phyloP scores from a whole-genome alignment of 2,113 vertebrate species.

The Oryzias curvinotus region DNA sequence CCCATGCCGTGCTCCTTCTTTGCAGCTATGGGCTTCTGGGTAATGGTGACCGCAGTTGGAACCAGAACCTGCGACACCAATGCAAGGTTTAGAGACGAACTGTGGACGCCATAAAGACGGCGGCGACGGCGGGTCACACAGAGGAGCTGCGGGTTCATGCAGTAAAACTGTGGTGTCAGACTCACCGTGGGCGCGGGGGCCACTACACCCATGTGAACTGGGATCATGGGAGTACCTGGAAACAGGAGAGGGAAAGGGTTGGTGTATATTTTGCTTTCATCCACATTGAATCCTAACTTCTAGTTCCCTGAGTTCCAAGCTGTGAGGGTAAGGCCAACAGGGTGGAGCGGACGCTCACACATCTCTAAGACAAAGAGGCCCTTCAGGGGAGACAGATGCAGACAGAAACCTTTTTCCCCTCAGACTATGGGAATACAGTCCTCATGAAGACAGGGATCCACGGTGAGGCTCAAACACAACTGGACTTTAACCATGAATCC shows the following conservation, averaged over 20 bases:
- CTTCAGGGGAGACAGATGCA: too few relatives aligned
- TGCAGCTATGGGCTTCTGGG: constrained; percentile 85
- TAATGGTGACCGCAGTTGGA: constrained; percentile 87
- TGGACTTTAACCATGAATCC: too few relatives aligned
- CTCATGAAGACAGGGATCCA: too few relatives aligned
- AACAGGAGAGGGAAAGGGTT: background rate
- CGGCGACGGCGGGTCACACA: background rate
- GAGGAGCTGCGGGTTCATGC: background rate
- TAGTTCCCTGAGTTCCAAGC: too few relatives aligned
- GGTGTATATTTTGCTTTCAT: background rate
- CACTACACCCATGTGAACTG: constrained; percentile 98
- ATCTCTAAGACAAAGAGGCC: too few relatives aligned
- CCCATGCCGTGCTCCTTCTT: constrained; percentile 84
- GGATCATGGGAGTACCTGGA: constrained; percentile 96
- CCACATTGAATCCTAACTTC: background rate
- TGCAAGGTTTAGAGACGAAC: background rate
- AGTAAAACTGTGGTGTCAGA: constrained; percentile 15
- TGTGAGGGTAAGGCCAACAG: too few relatives aligned
- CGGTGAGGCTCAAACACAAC: too few relatives aligned
- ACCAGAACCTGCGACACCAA: constrained; percentile 80
- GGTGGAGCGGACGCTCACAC: too few relatives aligned
- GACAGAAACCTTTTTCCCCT: too few relatives aligned
- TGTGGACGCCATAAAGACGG: background rate
- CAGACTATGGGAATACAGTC: too few relatives aligned
- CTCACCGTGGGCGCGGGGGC: constrained; percentile 87